A percentile compares a stretch with the other conserved stretches of the same genome.
Evolutionary conservation across 2,797 vertebrate genomes (phyloP).

Genomic region (Tarsius wallacei): DNA sequence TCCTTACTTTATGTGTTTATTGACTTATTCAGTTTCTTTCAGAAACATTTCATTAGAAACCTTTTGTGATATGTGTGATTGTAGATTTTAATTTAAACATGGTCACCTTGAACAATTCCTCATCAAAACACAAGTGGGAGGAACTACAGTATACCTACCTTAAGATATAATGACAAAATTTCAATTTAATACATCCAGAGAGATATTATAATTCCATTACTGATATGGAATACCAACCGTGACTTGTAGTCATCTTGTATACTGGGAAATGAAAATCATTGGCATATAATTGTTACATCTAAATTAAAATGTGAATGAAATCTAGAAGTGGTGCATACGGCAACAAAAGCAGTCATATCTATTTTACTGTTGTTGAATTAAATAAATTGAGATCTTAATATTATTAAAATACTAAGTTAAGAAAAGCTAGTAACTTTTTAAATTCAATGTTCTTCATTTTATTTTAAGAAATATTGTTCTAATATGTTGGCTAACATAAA

Average conservation of each 20-base stretch:
- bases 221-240: constrained; percentile 8
- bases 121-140: neutral
- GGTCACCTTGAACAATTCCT: neutral
- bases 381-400: constrained; percentile 41
- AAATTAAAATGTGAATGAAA: neutral
- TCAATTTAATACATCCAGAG: neutral
- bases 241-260: neutral
- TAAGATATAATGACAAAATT: neutral
- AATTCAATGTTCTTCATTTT: constrained; percentile 24
- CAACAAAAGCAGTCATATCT: neutral
- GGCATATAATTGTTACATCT: neutral
- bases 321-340: neutral
- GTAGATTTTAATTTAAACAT: neutral
- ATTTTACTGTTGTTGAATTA: constrained; percentile 7
- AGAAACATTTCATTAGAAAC: constrained; percentile 1
- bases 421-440: neutral
- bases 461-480: constrained; percentile 28
- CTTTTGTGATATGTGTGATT: neutral
- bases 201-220: constrained; percentile 14
- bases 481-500: neutral
- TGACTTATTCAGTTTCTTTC: neutral
- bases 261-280: constrained; percentile 6
- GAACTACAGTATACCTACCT: neutral
- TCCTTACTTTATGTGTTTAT: constrained; percentile 13
- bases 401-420: neutral